Evolutionary conservation across 1,140 invertebrate species (phyloP).

Genomic region (Oncopeltus fasciatus): DNA sequence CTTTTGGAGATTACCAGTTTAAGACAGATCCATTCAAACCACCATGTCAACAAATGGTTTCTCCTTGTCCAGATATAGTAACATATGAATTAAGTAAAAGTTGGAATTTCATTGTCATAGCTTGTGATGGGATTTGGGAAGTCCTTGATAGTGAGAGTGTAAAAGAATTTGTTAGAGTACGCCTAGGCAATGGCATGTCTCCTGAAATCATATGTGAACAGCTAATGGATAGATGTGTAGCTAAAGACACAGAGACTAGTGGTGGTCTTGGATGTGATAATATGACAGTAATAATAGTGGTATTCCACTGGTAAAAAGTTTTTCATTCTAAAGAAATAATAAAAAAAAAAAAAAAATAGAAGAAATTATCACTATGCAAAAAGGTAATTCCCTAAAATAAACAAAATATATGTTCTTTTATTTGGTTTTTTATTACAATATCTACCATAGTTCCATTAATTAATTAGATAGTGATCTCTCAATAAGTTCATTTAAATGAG

Average conservation of each 20-base stretch:
- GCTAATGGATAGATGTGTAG: conserved; percentile 81
- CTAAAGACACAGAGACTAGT: conserved; percentile 89
- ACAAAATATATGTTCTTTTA: no score
- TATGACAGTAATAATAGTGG: conserved; percentile 85
- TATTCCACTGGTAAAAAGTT: not conserved
- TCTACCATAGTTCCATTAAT: no score
- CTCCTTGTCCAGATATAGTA: conserved; percentile 75
- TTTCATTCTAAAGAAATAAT: no score
- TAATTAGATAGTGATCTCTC: no score
- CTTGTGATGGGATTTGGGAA: conserved; percentile 99
- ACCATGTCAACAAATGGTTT: not conserved
- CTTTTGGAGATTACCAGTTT: conserved; percentile 12
- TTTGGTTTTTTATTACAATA: no score
- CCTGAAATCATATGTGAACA: conserved; percentile 94
- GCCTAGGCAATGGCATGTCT: conserved; percentile 64
- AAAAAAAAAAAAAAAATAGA: no score
- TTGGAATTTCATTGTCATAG: conserved; percentile 92
- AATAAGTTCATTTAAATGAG: no score
- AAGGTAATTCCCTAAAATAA: no score
- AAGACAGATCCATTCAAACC: not conserved
- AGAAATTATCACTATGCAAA: no score
- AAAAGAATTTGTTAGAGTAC: conserved; percentile 71
- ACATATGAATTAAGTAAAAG: conserved; percentile 66
- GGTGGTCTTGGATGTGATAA: conserved; percentile 95
- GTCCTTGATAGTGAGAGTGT: conserved; percentile 86